phyloP scores from a whole-genome alignment of 2,113 vertebrate species.

The Alligator mississippiensis region DNA sequence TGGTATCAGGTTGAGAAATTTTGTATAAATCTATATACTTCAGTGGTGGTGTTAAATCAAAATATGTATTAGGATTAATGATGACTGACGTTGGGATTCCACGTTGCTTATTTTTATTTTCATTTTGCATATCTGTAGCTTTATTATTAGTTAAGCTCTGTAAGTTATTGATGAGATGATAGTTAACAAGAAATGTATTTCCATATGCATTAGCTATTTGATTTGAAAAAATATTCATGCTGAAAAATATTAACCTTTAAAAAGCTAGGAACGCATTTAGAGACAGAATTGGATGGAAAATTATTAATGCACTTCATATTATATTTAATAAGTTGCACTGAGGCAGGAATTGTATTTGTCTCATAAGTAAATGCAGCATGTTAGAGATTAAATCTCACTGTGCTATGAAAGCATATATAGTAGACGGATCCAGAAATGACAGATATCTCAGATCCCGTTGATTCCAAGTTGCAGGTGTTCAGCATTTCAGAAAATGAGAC shows the following conservation, averaged over 20 bases:
- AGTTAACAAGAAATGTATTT: background rate
- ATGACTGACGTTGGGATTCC: background rate
- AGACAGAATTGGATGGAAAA: background rate
- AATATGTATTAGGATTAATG: background rate
- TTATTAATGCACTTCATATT: slow-evolving; percentile 19
- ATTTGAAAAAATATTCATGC: background rate
- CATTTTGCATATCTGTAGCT: background rate
- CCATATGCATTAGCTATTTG: background rate
- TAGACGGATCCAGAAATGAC: slow-evolving; percentile 27
- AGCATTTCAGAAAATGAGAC: background rate
- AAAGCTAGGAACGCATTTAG: slow-evolving; percentile 1
- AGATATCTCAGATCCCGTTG: slow-evolving; percentile 34
- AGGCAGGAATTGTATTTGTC: background rate
- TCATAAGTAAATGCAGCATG: slow-evolving; percentile 19
- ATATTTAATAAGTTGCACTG: background rate
- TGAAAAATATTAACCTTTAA: background rate
- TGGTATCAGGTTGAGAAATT: background rate
- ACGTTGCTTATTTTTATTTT: background rate
- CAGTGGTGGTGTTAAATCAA: background rate
- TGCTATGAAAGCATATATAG: slow-evolving; percentile 19
- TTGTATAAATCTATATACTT: background rate
- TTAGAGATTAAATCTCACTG: background rate
- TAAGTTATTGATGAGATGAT: background rate
- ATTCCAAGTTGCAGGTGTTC: slow-evolving; percentile 13
- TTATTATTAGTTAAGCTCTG: slow-evolving; percentile 6